Evolutionary conservation across 2,888 invertebrate genomes (phyloP), one percentile per base, ranked within the genome.

Genomic region (Agrotis ipsilon): DNA sequence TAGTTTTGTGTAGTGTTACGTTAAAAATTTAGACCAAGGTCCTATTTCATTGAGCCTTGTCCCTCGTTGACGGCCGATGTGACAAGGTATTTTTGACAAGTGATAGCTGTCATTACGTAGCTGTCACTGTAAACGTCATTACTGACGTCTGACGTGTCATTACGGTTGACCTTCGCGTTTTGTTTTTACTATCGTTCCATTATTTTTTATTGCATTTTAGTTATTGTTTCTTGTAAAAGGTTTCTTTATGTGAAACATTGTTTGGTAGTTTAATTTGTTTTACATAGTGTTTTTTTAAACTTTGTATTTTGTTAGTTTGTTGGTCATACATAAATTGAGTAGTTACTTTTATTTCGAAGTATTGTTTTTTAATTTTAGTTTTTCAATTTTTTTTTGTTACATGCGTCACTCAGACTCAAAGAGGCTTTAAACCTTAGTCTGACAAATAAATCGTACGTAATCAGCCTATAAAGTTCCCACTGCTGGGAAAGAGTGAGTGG

Each of bases 31-130:
- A 24, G 60, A 43, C 75, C 75, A 67, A 71, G 66, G 73, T 43
- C 61, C 51, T 43, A 45, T 62, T 48, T 46, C 39, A 46, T 78
- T 51, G 78, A 45, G 58, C 48, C 32, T 68, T 82, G 80, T 82
- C 67, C 64, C 60, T 24, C 27, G 63, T 64, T 48, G 48, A 68
- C 21, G 45, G 60, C 52, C n/a, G 55, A 57, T 52, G 27, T 63
- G 51, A 49, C 59, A 39, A 49, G 52, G 54, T 82, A 79, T 82
- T 83, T 79, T 83, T 67, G 68, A 54, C 83, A 60, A 52, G n/a
- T 61, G 32, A 57, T 57, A 78, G 59, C 67, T 72, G 78, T 77
- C 73, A 81, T 81, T 81, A 70, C 24, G 62, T 76, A 81, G 69
- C 27, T 66, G 82, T 81, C 63, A 82, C 19, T 24, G 51, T 32